Conservation (phyloP, 2,797 vertebrate species). For the Liparis tanakae region DNA sequence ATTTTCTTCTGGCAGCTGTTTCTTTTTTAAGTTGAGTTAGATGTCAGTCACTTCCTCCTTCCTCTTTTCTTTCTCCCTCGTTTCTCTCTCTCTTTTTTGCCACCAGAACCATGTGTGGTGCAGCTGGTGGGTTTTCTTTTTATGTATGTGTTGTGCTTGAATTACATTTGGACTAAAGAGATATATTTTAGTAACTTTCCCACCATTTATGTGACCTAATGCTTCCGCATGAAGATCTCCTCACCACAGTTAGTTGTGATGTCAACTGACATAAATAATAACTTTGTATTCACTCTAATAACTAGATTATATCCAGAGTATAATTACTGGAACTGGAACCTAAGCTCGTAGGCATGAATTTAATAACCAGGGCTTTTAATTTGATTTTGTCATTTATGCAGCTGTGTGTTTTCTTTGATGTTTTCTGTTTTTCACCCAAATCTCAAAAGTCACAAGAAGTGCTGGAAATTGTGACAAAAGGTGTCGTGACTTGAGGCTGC, state of each 20-base stretch:
- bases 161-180: conserved; percentile 23
- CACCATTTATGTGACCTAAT: conserved; percentile 19
- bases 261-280: conserved; percentile 14
- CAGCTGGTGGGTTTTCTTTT: conserved; percentile 49
- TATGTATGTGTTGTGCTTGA: conserved; percentile 6
- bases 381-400: conserved; percentile 11
- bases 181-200: conserved; percentile 15
- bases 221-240: conserved; percentile 22
- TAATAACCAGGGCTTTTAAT: conserved; percentile 16
- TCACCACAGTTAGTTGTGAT: conserved; percentile 4
- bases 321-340: conserved; percentile 19
- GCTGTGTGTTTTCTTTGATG: conserved; percentile 18
- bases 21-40: conserved; percentile 5
- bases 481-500: not conserved
- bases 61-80: conserved; percentile 15
- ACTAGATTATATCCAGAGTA: conserved; percentile 13
- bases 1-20: conserved; percentile 22
- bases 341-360: conserved; percentile 8
- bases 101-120: conserved; percentile 54
- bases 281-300: conserved; percentile 10
- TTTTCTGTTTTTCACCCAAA: conserved; percentile 31
- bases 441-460: conserved; percentile 40
- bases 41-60: conserved; percentile 18
- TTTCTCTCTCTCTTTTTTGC: conserved; percentile 20
- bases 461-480: conserved; percentile 15